phyloP scores from a whole-genome alignment of 2,113 vertebrate species.

The Penelope pileata region DNA sequence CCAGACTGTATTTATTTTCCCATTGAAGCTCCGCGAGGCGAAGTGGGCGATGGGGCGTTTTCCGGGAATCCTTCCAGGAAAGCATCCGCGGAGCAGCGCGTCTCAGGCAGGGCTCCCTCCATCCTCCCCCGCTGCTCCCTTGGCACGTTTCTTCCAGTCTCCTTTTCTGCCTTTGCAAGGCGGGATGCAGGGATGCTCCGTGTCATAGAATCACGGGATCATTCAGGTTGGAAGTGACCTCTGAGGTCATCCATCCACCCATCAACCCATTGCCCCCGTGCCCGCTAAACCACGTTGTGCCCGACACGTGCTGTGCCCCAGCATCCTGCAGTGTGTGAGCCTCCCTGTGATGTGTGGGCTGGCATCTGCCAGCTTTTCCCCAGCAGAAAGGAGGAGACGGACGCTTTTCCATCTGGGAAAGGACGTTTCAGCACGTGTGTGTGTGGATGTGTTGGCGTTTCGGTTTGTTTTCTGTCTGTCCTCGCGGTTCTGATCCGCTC shows the following conservation, averaged over 20 bases:
- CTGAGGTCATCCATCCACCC: too few relatives aligned
- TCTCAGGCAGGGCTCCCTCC: neutral
- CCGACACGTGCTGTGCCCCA: rapidly evolving
- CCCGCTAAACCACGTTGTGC: too few relatives aligned
- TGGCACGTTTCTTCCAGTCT: neutral
- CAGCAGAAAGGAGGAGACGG: neutral
- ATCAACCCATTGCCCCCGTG: too few relatives aligned
- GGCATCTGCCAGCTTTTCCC: neutral
- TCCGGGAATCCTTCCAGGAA: neutral
- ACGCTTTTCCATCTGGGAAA: neutral
- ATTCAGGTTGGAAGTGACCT: too few relatives aligned
- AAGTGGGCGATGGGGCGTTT: neutral
- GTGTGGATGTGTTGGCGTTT: neutral
- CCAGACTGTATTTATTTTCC: neutral
- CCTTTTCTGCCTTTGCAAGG: neutral
- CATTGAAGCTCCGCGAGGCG: neutral
- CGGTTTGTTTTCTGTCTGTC: slow-evolving; percentile 17
- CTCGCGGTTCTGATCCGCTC: neutral
- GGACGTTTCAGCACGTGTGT: rapidly evolving
- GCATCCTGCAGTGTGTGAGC: rapidly evolving
- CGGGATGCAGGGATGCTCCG: neutral
- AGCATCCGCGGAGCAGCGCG: neutral
- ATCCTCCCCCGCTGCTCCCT: neutral
- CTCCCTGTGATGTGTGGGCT: neutral
- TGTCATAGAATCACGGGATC: too few relatives aligned